phyloP scores from a whole-genome alignment of 2,888 invertebrate species.

The Atethmia centrago region DNA sequence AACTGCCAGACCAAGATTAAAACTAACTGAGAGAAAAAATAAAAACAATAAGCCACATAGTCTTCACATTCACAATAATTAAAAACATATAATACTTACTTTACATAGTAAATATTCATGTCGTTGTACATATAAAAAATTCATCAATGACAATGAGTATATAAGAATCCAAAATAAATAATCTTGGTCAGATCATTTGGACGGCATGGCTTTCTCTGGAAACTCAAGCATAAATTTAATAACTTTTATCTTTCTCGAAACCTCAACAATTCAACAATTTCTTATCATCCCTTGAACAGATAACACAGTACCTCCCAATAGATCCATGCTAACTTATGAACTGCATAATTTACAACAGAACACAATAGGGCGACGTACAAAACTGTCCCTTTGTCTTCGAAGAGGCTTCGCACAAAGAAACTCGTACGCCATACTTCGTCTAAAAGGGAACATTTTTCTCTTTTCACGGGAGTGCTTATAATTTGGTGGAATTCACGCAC shows the following conservation, averaged over 20 bases:
- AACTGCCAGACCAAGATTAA: too few relatives aligned
- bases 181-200: too few relatives aligned
- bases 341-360: conserved; percentile 68
- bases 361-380: conserved; percentile 59
- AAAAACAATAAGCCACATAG: too few relatives aligned
- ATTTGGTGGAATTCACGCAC: conserved; percentile 58
- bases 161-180: too few relatives aligned
- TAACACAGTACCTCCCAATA: conserved; percentile 35
- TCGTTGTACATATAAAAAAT: too few relatives aligned
- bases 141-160: too few relatives aligned
- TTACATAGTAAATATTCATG: too few relatives aligned
- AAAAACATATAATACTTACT: too few relatives aligned
- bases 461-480: conserved; percentile 62
- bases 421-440: conserved; percentile 59
- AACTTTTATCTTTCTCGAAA: not conserved
- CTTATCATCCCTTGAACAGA: not conserved
- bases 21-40: too few relatives aligned
- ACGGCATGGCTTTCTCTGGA: not conserved
- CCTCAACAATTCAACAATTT: not conserved
- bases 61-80: too few relatives aligned
- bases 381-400: conserved; percentile 70
- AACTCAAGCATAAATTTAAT: not conserved
- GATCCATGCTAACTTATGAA: conserved; percentile 63
- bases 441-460: conserved; percentile 66
- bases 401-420: conserved; percentile 68